Conservation (phyloP, 2,113 vertebrate genomes). For the Melanerpes formicivorus region DNA sequence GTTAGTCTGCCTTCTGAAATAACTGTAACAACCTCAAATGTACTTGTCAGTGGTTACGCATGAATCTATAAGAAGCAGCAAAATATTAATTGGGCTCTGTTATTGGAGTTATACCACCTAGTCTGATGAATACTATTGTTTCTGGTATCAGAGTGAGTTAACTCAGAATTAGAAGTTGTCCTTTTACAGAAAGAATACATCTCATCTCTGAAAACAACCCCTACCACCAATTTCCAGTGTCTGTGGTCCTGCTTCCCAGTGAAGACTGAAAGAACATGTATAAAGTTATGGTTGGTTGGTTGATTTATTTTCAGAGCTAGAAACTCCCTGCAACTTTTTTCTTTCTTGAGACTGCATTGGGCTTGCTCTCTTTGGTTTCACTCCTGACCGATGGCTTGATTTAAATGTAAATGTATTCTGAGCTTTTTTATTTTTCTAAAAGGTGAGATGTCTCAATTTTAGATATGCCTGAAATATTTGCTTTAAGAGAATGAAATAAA, state of each 20-base stretch:
- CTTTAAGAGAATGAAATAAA: conserved; percentile 17
- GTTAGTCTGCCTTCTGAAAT: background rate
- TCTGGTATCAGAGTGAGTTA: background rate
- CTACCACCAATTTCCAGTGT: background rate
- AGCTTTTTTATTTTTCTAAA: background rate
- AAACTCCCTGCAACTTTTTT: background rate
- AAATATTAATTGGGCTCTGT: background rate
- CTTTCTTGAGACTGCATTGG: background rate
- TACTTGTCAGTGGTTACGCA: background rate
- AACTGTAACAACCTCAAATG: background rate
- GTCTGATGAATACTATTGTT: background rate
- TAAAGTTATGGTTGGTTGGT: too few relatives aligned
- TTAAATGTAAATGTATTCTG: background rate
- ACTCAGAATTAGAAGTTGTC: background rate
- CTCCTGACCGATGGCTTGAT: background rate
- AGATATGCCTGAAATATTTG: background rate
- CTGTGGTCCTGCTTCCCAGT: background rate
- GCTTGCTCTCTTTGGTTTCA: background rate
- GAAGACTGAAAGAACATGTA: background rate
- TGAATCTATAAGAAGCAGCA: background rate
- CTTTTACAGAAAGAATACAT: background rate
- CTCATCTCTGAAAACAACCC: background rate
- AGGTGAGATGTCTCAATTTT: background rate
- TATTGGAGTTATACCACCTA: background rate
- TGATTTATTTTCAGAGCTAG: background rate